Base-by-base conservation (phyloP, 2,888 invertebrate genomes). In the Metacarcinus magister region DNA sequence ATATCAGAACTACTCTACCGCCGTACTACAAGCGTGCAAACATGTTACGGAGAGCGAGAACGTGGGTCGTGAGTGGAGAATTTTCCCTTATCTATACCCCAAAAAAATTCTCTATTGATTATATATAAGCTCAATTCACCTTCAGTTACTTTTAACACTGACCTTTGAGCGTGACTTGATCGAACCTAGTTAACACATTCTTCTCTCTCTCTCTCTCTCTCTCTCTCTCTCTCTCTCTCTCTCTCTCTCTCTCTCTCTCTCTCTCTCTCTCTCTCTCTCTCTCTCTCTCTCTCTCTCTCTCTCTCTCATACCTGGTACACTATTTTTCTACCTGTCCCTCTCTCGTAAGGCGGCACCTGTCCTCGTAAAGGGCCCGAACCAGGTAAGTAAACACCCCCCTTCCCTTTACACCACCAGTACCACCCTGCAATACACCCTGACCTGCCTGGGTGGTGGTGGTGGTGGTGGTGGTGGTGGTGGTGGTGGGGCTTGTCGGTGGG, bases 171-270 rank as follows among this genome's bases (percentile, higher is more conserved):
- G 46, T 46, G 46, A 7, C 46, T 4, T 4, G 4, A 46, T 46
- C 46, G 10, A 10, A 46, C 10, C 10, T 10, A 4, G 46, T 46
- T 46, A 46, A 46, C 46, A 7, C 4, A 46, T 46, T 46, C 5
- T 10, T 7, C 46, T 10, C 46, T 10, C 46, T 46, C 46, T 46
- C 46, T 46, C 46, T 46, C 46, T 46, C 46, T 46, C 46, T 46
- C 46, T 46, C 28, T 28, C n/a, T 82, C 82, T 82, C 82, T 82
- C 82, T 82, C 82, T 82, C 82, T 82, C 82, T 82, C 82, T 82
- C 82, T 82, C 82, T 82, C 82, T 82, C 82, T 82, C 82, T 82
- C 82, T 82, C 82, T 82, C 82, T 82, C 82, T 82, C 82, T 82
- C 82, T 82, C 87, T 0, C 87, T 23, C 7, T 13, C 19, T 23